Conservation (phyloP, 2,113 vertebrate species). For the Callithrix jacchus region DNA sequence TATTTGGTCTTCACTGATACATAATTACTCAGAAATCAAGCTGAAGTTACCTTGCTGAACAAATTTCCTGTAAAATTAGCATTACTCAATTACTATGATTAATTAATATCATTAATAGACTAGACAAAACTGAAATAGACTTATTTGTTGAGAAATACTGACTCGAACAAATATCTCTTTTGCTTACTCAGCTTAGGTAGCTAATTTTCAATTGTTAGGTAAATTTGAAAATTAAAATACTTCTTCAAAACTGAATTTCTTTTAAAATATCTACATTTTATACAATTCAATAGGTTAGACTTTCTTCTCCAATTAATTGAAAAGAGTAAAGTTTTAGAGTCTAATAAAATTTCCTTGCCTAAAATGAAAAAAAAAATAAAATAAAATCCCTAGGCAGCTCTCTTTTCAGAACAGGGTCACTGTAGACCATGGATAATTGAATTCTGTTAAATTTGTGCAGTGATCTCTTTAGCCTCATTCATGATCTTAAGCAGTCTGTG, state of each 20-base stretch:
- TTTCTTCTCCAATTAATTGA: neutral
- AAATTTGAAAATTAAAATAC: neutral
- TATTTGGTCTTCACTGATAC: neutral
- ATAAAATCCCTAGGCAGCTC: neutral
- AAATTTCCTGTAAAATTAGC: neutral
- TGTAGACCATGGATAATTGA: constrained; percentile 1
- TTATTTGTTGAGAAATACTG: neutral
- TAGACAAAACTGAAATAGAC: neutral
- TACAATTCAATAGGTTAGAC: neutral
- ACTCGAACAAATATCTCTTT: neutral
- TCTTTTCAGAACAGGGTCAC: neutral
- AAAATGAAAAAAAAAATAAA: neutral
- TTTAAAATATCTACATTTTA: neutral
- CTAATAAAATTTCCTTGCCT: neutral
- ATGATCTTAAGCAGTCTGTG: neutral
- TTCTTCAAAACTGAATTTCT: neutral
- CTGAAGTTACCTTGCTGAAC: neutral
- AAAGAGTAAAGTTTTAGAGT: neutral
- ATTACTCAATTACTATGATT: neutral
- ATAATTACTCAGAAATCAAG: neutral
- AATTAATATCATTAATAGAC: neutral
- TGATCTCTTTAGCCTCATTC: constrained; percentile 35
- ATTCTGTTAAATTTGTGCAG: constrained; percentile 49
- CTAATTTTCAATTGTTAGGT: neutral
- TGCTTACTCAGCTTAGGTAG: neutral